Conservation (phyloP, 1,140 invertebrate species). For the Harlomillsia oculata region DNA sequence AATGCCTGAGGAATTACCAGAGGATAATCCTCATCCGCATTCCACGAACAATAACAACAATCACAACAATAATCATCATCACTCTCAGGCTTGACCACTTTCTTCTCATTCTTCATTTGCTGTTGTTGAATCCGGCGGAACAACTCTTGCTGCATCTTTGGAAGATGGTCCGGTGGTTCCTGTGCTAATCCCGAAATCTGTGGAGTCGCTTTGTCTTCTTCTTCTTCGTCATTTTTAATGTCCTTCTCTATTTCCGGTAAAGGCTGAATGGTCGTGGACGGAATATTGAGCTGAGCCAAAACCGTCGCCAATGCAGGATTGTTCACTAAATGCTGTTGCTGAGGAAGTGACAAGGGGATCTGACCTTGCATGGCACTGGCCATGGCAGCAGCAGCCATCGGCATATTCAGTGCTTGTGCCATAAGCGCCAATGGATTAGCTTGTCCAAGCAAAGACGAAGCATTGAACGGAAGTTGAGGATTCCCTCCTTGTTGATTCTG, state of each 20-base stretch:
- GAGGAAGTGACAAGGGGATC: background rate
- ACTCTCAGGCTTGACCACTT: slow-evolving; percentile 8
- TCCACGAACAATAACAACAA: background rate
- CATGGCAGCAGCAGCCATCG: background rate
- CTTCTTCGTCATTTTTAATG: slow-evolving; percentile 8
- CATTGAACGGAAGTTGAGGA: no score
- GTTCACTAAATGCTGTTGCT: slow-evolving; percentile 16
- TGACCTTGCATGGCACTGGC: background rate
- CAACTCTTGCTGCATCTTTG: slow-evolving; percentile 57
- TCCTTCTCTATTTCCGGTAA: background rate
- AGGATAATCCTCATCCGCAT: background rate
- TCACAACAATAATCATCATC: background rate
- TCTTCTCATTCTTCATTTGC: slow-evolving; percentile 48
- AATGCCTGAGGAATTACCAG: background rate
- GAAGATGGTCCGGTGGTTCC: slow-evolving; percentile 47
- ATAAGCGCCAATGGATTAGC: background rate
- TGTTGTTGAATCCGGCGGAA: slow-evolving; percentile 58
- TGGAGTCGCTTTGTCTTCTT: background rate
- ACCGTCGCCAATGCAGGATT: slow-evolving; percentile 27
- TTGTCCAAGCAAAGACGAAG: no score
- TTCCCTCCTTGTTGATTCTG: background rate
- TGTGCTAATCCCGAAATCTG: slow-evolving; percentile 4
- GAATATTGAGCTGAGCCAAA: slow-evolving; percentile 18
- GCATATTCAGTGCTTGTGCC: background rate
- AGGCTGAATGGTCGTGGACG: slow-evolving; percentile 4